Conservation (phyloP, 2,888 invertebrate genomes). For the Carcina quercana region DNA sequence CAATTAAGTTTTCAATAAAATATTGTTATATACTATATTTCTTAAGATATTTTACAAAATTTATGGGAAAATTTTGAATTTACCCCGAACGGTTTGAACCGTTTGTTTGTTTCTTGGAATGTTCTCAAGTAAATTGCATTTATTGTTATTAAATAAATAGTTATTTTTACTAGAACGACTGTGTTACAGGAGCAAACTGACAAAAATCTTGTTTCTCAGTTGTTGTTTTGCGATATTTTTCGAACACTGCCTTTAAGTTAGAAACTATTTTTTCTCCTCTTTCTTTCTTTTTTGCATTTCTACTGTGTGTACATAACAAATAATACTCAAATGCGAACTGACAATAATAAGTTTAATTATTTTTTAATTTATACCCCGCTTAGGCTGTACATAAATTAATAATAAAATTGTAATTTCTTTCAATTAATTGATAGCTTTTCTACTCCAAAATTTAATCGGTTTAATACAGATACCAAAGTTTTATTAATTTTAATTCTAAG, state of each 20-base stretch:
- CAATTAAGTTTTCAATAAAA: constrained; percentile 16
- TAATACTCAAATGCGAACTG: constrained; percentile 71
- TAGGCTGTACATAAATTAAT: constrained; percentile 55
- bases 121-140: constrained; percentile 24
- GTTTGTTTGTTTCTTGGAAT: constrained; percentile 28
- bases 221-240: too few species aligned
- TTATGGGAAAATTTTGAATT: constrained; percentile 50
- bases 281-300: constrained; percentile 36
- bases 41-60: constrained; percentile 24
- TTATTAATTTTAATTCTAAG: constrained; percentile 65
- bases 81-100: constrained; percentile 29
- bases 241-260: constrained; percentile 2
- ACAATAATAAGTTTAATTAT: constrained; percentile 65
- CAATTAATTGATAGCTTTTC: constrained; percentile 56
- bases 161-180: constrained; percentile 6
- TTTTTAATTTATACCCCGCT: constrained; percentile 51
- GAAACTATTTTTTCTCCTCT: constrained; percentile 20
- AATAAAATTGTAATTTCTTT: constrained; percentile 50
- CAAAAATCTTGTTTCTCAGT: too few species aligned
- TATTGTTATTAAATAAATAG: constrained; percentile 23
- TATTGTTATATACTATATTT: constrained; percentile 11
- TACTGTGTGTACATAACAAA: constrained; percentile 43
- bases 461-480: constrained; percentile 73
- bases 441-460: constrained; percentile 69
- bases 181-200: constrained; percentile 1